Base-by-base conservation (phyloP, 2,888 invertebrate species). In the Lamproptera curius region DNA sequence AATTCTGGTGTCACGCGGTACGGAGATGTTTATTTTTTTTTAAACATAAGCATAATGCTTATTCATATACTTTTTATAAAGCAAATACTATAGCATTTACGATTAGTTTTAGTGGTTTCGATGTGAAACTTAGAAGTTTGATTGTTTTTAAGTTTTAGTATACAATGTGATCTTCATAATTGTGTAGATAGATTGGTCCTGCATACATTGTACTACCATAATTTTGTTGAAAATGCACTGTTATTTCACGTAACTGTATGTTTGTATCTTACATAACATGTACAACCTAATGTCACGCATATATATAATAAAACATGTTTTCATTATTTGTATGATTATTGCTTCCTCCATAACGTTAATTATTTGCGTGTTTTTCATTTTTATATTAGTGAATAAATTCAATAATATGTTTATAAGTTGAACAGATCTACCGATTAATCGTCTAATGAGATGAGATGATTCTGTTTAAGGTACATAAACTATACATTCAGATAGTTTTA, bases 291-390 rank as follows among this genome's bases (percentile, higher is more conserved):
- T 36, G 23, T 42, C 26, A 43, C 36, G 10, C 16, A 35, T 43
- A 15, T 46, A 42, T 16, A 17, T 46, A 37, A 41, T 17, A 28
- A 46, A 46, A 40, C 2, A 35, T 41, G 41, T 36, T 31, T 35
- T 36, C 28, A 37, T 20, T 45, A 28, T 10, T 28, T 28, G 28
- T 28, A 10, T 28, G 8, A 6, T 23, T 23, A n/a, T n/a, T n/a
- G n/a, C n/a, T n/a, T n/a, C n/a, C n/a, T n/a, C n/a, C n/a, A n/a
- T n/a, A n/a, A n/a, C n/a, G n/a, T n/a, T n/a, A n/a, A n/a, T n/a
- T n/a, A n/a, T n/a, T n/a, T n/a, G n/a, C n/a, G n/a, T n/a, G n/a
- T n/a, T n/a, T n/a, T n/a, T n/a, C n/a, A n/a, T n/a, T n/a, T n/a
- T n/a, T n/a, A n/a, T n/a, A n/a, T n/a, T n/a, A n/a, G n/a, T n/a